phyloP scores from a whole-genome alignment of 2,797 vertebrate genomes.

The Corythornis leucogaster region DNA sequence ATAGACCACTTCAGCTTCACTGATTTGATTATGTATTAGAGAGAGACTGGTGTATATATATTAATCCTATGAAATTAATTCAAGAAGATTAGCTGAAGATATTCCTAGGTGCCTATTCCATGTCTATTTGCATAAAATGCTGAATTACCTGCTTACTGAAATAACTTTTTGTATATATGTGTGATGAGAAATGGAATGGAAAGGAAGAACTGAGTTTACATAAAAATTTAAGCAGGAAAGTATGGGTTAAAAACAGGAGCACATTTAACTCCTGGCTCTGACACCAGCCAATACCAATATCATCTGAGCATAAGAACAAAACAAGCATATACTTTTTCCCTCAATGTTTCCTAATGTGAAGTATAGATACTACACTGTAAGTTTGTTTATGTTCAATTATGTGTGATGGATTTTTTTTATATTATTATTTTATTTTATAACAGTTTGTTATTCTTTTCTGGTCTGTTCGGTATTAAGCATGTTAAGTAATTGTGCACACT shows the following conservation, averaged over 20 bases:
- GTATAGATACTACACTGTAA: neutral
- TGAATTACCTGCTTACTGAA: constrained; percentile 60
- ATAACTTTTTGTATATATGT: neutral
- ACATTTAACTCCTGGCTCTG: neutral
- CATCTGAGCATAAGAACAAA: neutral
- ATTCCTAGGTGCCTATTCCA: constrained; percentile 67
- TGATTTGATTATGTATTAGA: constrained; percentile 77
- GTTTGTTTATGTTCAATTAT: neutral
- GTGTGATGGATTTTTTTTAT: neutral
- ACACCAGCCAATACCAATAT: neutral
- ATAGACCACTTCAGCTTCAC: constrained; percentile 73
- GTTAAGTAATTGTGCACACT: neutral
- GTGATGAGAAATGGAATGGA: neutral
- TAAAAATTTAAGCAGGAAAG: neutral
- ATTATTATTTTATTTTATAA: neutral
- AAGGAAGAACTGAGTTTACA: constrained; percentile 33
- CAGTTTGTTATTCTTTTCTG: neutral
- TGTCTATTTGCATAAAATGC: constrained; percentile 75
- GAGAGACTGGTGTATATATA: constrained; percentile 75
- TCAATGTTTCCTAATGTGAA: neutral
- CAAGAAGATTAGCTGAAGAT: constrained; percentile 75
- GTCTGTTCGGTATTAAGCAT: neutral
- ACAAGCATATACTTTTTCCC: neutral
- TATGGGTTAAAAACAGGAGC: neutral
- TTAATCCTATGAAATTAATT: constrained; percentile 80